Base-by-base conservation (phyloP, 2,113 vertebrate species). In the Myanophis thanlyinensis region DNA sequence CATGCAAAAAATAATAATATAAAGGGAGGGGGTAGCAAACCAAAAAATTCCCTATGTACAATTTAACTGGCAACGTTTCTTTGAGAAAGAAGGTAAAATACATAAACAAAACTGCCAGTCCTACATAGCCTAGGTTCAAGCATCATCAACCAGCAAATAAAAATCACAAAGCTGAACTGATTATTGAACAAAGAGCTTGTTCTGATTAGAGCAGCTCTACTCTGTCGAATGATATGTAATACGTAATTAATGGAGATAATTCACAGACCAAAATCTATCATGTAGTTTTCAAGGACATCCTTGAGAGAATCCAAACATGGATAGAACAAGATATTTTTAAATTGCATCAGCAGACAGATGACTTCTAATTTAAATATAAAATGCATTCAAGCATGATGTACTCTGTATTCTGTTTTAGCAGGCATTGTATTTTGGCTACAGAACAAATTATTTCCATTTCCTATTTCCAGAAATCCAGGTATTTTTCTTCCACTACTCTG, bases 211-310 rank as follows among this genome's bases (percentile, higher is more conserved):
- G 51, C 10, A 92, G 12, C 94, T 95, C 53, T 62, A 91, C 25
- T 48, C 87, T 94, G 93, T 88, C 80, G 89, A 92, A 96, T 56
- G 48, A 91, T 94, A 96, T 7, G 0, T 91, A 90, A 25, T 96
- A 86, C 95, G 95, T 46, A 89, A 94, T 95, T 97, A 93, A 95
- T 84, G 53, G 94, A 97, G 96, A 94, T 96, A 92, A 95, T 91
- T 95, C 92, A 95, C 15, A 95, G 62, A 35, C 47, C 56, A 92
- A 96, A 97, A 95, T 3, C 93, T 95, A 92, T 89, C 95, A 95
- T 93, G 47, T 8, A 44, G 93, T 96, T 97, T 95, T 94, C 87
- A 95, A 96, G 93, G 89, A n/a, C 94, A 96, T 90, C 87, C 52
- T 92, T 88, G 73, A 25, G 92, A 94, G 52, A 96, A 46, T 96